Evolutionary conservation across 2,797 vertebrate genomes (phyloP), one percentile per base, ranked within the genome.

Genomic region (Trematomus bernacchii): DNA sequence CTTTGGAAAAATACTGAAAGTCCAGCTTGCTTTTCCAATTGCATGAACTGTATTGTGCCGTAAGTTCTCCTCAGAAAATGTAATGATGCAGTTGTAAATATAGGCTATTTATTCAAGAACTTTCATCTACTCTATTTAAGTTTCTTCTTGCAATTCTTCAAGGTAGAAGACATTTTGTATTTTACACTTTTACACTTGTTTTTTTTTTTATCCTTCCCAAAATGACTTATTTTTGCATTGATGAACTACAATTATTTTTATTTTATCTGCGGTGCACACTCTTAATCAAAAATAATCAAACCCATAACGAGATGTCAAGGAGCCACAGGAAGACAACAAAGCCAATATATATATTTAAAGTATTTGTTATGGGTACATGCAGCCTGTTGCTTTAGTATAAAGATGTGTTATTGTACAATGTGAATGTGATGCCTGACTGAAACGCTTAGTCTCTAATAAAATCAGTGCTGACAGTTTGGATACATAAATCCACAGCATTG

Each of bases 1-100:
- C 54, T 76, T 74, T 68, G 66, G 75, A 77, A 66, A 30, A 55
- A 46, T 71, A 57, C 63, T 37, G 44, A 59, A 71, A 50, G 46
- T 6, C 30, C 19, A 18, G 63, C 46, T 64, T 57, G 37, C 15
- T 6, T 53, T 52, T 63, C 51, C 19, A 37, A 5, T 23, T 50
- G 27, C 58, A 55, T 12, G 10, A 9, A 44, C 64, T 47, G n/a
- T 23, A 21, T 53, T 50, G 55, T 23, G 37, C 66, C 30, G 63
- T 8, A 27, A 15, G 68, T n/a, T 59, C 30, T 74, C 19, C 18
- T 63, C 47, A 33, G 46, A 62, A 27, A 10, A 40, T 60, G 27
- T 40, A 3, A 11, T 15, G 51, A 50, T 30, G 19, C n/a, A 18
- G 11, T 37, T 76, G 19, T 33, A 54, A n/a, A 71, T 57, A 69